A percentile compares a stretch with the other conserved stretches of the same genome.
Evolutionary conservation across 2,797 vertebrate species (phyloP).

Genomic region (Microctenopoma lineatum): DNA sequence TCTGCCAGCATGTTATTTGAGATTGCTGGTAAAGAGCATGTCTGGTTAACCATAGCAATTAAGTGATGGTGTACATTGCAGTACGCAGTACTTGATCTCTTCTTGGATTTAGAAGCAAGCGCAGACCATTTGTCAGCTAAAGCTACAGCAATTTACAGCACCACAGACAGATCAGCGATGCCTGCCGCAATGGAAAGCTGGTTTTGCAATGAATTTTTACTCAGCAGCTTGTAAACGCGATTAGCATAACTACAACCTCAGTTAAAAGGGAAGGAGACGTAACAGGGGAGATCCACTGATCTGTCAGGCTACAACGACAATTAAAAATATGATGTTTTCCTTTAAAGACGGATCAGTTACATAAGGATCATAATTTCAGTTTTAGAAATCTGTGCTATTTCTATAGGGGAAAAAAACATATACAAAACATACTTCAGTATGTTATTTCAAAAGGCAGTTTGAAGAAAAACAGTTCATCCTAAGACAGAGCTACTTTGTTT

Average conservation of each 20-base stretch:
- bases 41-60: constrained; percentile 42
- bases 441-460: no score
- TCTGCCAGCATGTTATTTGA: not conserved
- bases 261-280: constrained; percentile 19
- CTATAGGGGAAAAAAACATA: no score
- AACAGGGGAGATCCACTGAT: constrained; percentile 34
- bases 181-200: constrained; percentile 26
- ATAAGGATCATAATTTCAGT: no score
- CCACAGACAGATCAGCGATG: constrained; percentile 52
- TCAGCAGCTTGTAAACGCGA: constrained; percentile 50
- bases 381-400: no score
- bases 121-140: constrained; percentile 31
- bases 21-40: not conserved
- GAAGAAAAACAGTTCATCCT: not conserved
- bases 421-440: no score
- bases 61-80: constrained; percentile 4
- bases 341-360: no score
- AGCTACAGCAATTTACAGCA: constrained; percentile 29
- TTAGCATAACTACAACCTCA: constrained; percentile 44
- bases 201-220: constrained; percentile 47
- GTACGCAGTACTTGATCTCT: not conserved
- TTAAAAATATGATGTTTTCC: no score
- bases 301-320: constrained; percentile 56
- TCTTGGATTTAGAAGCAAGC: constrained; percentile 33
- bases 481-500: not conserved